A percentile compares a stretch with the other conserved stretches of the same genome.
Conservation (phyloP, 2,113 vertebrate species). For the Empidonax traillii region DNA sequence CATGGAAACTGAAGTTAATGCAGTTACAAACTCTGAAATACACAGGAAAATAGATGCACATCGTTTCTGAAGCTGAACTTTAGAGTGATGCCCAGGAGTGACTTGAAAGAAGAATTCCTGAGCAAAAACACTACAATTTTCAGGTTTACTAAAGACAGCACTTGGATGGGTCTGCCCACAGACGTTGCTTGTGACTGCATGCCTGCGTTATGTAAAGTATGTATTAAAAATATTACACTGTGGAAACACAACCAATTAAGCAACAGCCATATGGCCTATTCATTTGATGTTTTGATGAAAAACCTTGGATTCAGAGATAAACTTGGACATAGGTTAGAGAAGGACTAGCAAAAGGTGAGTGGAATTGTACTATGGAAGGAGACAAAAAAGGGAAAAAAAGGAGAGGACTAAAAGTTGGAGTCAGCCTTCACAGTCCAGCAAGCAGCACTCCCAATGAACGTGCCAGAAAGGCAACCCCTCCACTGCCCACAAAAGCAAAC, state of each 20-base stretch:
- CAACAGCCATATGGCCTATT: not conserved
- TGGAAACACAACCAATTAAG: not conserved
- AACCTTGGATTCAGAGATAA: not conserved
- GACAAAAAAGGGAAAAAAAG: not conserved
- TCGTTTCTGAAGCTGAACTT: not conserved
- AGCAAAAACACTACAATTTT: not conserved
- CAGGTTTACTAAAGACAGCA: not conserved
- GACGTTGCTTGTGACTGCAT: not conserved
- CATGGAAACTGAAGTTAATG: not conserved
- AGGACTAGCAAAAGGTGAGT: not conserved
- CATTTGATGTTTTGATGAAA: not conserved
- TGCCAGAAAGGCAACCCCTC: not conserved
- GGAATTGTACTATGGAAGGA: not conserved
- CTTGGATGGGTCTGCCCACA: not conserved
- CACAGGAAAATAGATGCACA: rapidly evolving
- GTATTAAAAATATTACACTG: not conserved
- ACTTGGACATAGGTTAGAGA: not conserved
- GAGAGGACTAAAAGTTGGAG: not conserved
- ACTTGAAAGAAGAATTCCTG: not conserved
- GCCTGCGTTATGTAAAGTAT: not conserved
- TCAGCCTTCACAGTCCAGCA: not conserved
- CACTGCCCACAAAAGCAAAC: not conserved
- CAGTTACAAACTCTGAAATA: not conserved
- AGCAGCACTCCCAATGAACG: not conserved
- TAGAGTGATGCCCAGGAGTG: not conserved